phyloP scores from a whole-genome alignment of 2,113 vertebrate genomes.

The Carassius gibelio region DNA sequence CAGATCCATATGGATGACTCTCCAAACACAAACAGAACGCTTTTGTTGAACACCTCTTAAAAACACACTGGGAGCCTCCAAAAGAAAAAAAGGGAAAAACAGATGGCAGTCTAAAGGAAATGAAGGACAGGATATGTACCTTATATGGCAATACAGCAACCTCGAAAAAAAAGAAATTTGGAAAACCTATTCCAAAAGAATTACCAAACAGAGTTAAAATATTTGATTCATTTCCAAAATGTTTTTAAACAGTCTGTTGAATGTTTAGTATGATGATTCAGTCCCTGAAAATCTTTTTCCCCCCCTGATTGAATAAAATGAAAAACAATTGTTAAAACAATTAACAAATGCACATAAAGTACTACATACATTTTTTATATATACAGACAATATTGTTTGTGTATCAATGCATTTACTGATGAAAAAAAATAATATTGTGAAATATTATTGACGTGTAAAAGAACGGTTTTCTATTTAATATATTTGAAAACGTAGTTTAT shows the following conservation, averaged over 20 bases:
- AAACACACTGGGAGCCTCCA: slow-evolving; percentile 40
- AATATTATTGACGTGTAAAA: background rate
- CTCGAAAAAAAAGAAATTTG: background rate
- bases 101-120: slow-evolving; percentile 30
- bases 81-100: slow-evolving; percentile 24
- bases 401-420: background rate
- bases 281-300: background rate
- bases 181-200: background rate
- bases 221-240: background rate
- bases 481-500: background rate
- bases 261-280: background rate
- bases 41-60: slow-evolving; percentile 52
- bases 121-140: background rate
- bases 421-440: background rate
- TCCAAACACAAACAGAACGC: slow-evolving; percentile 24
- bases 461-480: background rate
- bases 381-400: too few relatives aligned
- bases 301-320: too few relatives aligned
- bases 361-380: too few relatives aligned
- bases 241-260: background rate
- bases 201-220: background rate
- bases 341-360: background rate
- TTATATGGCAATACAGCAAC: background rate
- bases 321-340: background rate
- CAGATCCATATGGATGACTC: slow-evolving; percentile 42